Evolutionary conservation across 2,797 vertebrate genomes (phyloP).

Genomic region (Gallirallus australis): DNA sequence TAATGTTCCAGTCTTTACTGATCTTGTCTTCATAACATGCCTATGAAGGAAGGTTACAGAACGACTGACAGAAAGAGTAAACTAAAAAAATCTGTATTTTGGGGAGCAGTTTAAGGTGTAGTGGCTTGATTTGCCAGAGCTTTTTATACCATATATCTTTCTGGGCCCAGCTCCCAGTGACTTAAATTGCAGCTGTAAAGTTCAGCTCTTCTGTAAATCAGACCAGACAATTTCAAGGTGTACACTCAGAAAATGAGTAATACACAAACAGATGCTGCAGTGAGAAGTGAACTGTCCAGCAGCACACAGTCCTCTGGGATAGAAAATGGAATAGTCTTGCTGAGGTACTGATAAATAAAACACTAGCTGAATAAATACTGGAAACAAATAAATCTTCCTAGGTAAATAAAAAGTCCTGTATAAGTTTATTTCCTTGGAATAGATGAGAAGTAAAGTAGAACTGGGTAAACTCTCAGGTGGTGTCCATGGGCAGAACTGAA

Average conservation of each 20-base stretch:
- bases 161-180: background rate
- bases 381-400: background rate
- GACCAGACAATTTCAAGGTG: background rate
- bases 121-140: background rate
- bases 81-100: background rate
- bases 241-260: background rate
- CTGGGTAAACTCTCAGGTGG: background rate
- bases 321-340: background rate
- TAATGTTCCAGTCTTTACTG: background rate
- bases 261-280: background rate
- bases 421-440: background rate
- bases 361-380: background rate
- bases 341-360: conserved; percentile 5
- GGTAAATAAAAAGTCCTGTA: background rate
- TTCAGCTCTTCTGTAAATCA: conserved; percentile 18
- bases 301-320: background rate
- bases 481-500: background rate
- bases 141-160: background rate
- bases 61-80: background rate
- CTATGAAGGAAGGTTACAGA: background rate
- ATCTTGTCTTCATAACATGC: background rate
- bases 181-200: background rate
- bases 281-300: conserved; percentile 23
- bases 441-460: background rate
- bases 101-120: background rate